These are phyloP conservation scores for Lacerta agilis DNA, from an alignment of 2,797 vertebrate species.

Conservation along the genomic window DNA sequence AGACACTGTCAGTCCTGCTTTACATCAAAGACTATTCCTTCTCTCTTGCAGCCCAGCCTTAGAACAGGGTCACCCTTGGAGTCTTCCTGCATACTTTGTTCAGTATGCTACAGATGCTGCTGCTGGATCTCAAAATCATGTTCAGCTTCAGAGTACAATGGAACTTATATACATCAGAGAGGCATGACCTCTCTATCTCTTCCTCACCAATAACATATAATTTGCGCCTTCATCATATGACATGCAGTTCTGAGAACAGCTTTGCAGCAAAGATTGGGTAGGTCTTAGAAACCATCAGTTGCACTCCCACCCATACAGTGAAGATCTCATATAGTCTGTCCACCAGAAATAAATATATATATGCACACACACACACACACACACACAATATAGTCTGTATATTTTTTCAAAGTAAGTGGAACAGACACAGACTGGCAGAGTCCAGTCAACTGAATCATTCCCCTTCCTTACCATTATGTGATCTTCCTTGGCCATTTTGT, in stretches of 20 bases:
- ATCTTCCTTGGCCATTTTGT: background rate
- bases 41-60: background rate
- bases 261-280: background rate
- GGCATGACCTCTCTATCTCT: slow-evolving; percentile 5
- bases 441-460: background rate
- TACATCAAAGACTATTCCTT: accelerated
- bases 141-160: background rate
- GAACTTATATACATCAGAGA: background rate
- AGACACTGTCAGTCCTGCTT: background rate
- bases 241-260: background rate
- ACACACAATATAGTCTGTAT: background rate
- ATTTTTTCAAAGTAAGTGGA: background rate
- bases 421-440: background rate
- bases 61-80: background rate
- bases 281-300: background rate
- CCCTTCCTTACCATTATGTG: background rate
- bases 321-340: background rate
- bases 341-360: background rate
- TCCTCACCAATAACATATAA: background rate
- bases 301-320: background rate
- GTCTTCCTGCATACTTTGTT: background rate
- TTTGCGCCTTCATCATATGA: background rate
- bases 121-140: background rate
- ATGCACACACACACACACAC: background rate
- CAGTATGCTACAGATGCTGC: background rate